Evolutionary conservation across 2,797 vertebrate genomes (phyloP).

Genomic region (Lacerta bilineata): DNA sequence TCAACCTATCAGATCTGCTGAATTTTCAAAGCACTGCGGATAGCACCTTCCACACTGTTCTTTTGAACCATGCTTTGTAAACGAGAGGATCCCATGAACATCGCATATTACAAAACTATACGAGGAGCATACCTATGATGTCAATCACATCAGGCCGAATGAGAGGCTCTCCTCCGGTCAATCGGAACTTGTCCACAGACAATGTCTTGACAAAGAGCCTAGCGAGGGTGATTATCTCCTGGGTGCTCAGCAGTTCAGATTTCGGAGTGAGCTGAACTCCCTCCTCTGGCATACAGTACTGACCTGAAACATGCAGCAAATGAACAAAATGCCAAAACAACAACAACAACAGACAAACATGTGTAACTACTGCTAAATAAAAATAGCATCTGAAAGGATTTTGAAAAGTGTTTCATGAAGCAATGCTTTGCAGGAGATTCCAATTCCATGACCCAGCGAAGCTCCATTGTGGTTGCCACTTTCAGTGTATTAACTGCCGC

Average conservation of each 20-base stretch:
- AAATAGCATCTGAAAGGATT: too few relatives aligned
- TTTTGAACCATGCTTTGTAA: not conserved
- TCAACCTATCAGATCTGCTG: not conserved
- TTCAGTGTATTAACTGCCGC: too few relatives aligned
- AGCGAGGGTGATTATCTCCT: conserved; percentile 91
- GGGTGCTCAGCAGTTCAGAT: conserved; percentile 87
- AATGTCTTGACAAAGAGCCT: conserved; percentile 91
- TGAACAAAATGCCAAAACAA: not conserved
- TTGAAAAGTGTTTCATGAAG: too few relatives aligned
- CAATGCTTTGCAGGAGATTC: too few relatives aligned
- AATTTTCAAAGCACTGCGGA: not conserved
- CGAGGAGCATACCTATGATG: conserved; percentile 86
- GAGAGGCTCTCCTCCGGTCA: conserved; percentile 96
- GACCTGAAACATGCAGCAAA: conserved; percentile 83
- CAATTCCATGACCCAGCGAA: too few relatives aligned
- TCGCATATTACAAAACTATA: not conserved
- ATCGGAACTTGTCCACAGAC: conserved; percentile 94
- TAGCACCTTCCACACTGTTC: not conserved
- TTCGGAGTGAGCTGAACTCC: conserved; percentile 92
- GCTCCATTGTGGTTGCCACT: too few relatives aligned
- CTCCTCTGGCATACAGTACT: conserved; percentile 98
- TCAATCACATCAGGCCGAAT: conserved; percentile 93
- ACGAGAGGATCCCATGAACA: not conserved
- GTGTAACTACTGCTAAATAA: too few relatives aligned
- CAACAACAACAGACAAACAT: too few relatives aligned